Conservation (phyloP, 2,797 vertebrate genomes). For the Lepidocolaptes lacrymiger region DNA sequence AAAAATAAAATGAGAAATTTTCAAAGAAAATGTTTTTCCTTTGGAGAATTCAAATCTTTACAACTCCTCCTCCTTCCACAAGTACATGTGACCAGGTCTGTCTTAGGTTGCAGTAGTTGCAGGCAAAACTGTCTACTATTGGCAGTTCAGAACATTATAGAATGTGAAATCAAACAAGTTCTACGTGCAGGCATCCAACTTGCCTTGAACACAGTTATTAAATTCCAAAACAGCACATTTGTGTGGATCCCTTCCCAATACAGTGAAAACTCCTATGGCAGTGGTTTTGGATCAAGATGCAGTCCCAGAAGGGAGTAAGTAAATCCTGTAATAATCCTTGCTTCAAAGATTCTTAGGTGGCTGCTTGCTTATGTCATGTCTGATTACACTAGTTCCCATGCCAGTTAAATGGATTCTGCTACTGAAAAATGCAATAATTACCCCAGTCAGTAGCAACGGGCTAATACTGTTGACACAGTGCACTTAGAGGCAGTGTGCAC, state of each 20-base stretch:
- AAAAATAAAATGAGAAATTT: neutral
- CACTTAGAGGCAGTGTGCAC: neutral
- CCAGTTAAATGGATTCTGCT: neutral
- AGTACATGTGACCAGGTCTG: neutral
- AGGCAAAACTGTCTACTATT: neutral
- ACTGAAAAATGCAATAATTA: neutral
- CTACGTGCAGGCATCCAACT: neutral
- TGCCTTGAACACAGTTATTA: neutral
- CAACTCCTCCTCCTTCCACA: neutral
- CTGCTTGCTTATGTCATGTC: neutral
- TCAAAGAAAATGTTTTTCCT: neutral
- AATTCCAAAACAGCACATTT: neutral
- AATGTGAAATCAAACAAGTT: neutral
- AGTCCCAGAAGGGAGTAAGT: neutral
- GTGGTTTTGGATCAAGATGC: neutral
- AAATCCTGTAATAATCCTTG: neutral
- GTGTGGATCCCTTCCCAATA: neutral
- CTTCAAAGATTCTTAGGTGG: neutral
- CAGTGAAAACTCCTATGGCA: neutral
- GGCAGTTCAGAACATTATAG: neutral
- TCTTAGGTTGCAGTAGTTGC: neutral
- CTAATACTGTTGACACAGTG: neutral
- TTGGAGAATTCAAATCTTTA: neutral
- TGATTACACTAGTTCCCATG: neutral
- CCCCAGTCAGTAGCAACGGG: neutral